A percentile compares a stretch with the other conserved stretches of the same genome.
Conservation (phyloP, 2,888 invertebrate species). For the Schrankia costaestrigalis region DNA sequence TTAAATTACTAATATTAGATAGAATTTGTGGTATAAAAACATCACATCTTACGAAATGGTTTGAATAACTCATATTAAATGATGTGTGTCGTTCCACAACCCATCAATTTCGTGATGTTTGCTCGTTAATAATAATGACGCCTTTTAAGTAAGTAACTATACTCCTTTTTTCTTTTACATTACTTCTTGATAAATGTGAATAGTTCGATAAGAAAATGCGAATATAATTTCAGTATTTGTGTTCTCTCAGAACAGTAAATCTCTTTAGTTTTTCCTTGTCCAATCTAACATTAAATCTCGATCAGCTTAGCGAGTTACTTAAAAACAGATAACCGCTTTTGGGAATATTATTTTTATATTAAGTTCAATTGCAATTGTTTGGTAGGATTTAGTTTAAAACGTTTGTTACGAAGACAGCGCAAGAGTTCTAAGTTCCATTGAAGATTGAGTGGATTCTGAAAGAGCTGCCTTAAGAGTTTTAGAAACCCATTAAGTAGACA, state of each 20-base stretch:
- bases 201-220: slow-evolving; percentile 6
- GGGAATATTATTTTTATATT: slow-evolving; percentile 15
- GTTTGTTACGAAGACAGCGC: too few relatives aligned
- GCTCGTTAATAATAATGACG: slow-evolving; percentile 9
- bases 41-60: slow-evolving; percentile 1
- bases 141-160: too few relatives aligned
- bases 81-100: slow-evolving; percentile 3
- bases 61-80: slow-evolving; percentile 7
- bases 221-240: slow-evolving; percentile 15
- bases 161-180: slow-evolving; percentile 4
- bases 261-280: slow-evolving; percentile 17
- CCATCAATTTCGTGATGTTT: slow-evolving; percentile 9
- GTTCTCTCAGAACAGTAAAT: slow-evolving; percentile 12
- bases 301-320: slow-evolving; percentile 11
- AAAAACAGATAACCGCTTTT: slow-evolving; percentile 14
- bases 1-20: not conserved
- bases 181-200: slow-evolving; percentile 4
- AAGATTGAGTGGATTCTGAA: too few relatives aligned
- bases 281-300: slow-evolving; percentile 21
- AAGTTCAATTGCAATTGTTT: slow-evolving; percentile 6
- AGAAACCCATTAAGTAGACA: too few relatives aligned
- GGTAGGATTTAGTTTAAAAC: slow-evolving; percentile 4
- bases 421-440: too few relatives aligned
- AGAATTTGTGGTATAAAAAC: not conserved
- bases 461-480: too few relatives aligned